Base-by-base conservation (phyloP, 2,888 invertebrate species). In the Xestobium rufovillosum region DNA sequence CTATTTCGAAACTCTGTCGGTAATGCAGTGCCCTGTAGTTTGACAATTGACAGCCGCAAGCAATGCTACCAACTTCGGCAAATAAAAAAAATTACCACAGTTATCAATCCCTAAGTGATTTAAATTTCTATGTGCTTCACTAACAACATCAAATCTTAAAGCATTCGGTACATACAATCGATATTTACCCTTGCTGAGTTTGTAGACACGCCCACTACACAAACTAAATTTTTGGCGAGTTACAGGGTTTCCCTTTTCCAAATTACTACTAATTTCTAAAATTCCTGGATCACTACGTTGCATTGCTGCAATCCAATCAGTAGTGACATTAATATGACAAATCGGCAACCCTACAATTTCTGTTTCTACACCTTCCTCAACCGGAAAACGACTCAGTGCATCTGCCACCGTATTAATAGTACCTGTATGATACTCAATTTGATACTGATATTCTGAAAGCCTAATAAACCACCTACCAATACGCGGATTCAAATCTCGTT, bases 371-470 rank as follows among this genome's bases (percentile, higher is more conserved):
- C 28, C 4, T 30, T n/a, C n/a, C n/a, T n/a, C n/a, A n/a, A 47
- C 43, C 2, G 50, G 45, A 38, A 42, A 38, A 14, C 49, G 29
- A 36, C 47, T 50, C 4, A 50, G 29, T 2, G 32, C 19, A 36
- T 51, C 47, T 8, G 41, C 49, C 1, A 37, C 38, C 10, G 14
- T 9, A 34, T 43, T 48, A 10, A 17, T 27, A 3, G 11, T 25
- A n/a, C 49, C 49, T n/a, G 38, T 43, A 15, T 34, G 42, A 36
- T 51, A 41, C 25, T 49, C 46, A 4, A 47, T 36, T 3, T 26
- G 17, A 37, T 47, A 50, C 36, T 44, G 26, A 29, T 42, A 48
- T 14, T 48, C 46, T 9, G 41, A 41, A 17, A 50, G 14, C 17
- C 34, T 34, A 8, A 44, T 13, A 17, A 26, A 41, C 41, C 34